Conservation (phyloP, 2,113 vertebrate species). For the Corythoichthys intestinalis region DNA sequence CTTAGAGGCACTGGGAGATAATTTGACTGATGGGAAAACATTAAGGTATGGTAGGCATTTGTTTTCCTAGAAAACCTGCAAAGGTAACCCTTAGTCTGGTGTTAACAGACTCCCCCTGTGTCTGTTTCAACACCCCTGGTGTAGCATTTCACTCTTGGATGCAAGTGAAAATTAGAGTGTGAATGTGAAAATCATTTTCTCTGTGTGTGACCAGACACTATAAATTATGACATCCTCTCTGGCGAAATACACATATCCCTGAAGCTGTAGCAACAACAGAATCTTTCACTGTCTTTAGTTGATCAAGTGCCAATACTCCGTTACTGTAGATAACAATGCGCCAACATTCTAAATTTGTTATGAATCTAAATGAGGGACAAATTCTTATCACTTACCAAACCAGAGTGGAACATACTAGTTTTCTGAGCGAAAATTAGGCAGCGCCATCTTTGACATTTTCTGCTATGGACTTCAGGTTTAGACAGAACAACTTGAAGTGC, state of each 20-base stretch:
- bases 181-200: slow-evolving; percentile 3
- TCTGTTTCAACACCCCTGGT: background rate
- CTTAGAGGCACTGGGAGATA: background rate
- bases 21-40: too few relatives aligned
- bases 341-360: too few relatives aligned
- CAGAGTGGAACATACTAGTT: too few relatives aligned
- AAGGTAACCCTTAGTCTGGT: background rate
- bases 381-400: too few relatives aligned
- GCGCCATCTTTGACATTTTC: too few relatives aligned
- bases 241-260: background rate
- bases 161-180: slow-evolving; percentile 5
- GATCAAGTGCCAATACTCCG: too few relatives aligned
- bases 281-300: background rate
- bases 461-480: too few relatives aligned
- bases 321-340: too few relatives aligned
- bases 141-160: slow-evolving; percentile 7
- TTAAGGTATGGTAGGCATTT: background rate
- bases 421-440: too few relatives aligned
- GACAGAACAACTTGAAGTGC: too few relatives aligned
- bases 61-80: background rate
- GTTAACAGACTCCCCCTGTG: background rate
- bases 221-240: background rate
- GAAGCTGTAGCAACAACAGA: background rate
- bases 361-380: too few relatives aligned
- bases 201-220: too few relatives aligned